Evolutionary conservation across 2,797 vertebrate species (phyloP), one percentile per base, ranked within the genome.

Genomic region (Gambelia wislizenii): DNA sequence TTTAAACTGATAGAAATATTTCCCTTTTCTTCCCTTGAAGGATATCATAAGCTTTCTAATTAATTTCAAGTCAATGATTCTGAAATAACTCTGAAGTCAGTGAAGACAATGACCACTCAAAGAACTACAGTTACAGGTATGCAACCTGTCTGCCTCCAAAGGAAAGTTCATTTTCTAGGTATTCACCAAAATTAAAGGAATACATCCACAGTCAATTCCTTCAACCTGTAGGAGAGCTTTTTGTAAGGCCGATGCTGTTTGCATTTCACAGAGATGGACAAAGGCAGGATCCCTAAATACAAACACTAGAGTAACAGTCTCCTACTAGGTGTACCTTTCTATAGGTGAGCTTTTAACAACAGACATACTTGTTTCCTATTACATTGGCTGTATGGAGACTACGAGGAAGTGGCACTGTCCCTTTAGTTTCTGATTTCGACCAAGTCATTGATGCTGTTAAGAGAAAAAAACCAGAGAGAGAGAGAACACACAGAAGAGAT

Each of bases 371-470:
- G 97, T 99, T 99, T 97, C 98, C 98, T 91, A 99, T 98, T 91
- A 99, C 96, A 94, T 92, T 99, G 95, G 99, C 98, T 9, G 99
- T 98, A 95, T 99, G 99, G 91, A 99, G 98, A 94, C 99, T 99
- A 97, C 99, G 98, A 94, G 99, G 98, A 94, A 98, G 96, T 47
- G 99, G 98, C 0, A 93, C 94, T 79, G 95, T 95, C 82, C 99
- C 99, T 94, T 97, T 98, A 61, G 98, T 98, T 96, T 97, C 96
- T 91, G 98, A 97, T 91, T 93, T 96, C 64, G 98, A 98, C 99
- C 99, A 99, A 81, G 98, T 98, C 99, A 99, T 98, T 59, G 98
- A 98, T 95, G 98, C 99, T 99, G 91, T 94, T 93, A 94, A 94
- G 92, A 92, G 90, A 91, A 94, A 94, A 91, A 87, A 92, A 33